Evolutionary conservation across 2,888 invertebrate genomes (phyloP).

Genomic region (Emmelina monodactyla): DNA sequence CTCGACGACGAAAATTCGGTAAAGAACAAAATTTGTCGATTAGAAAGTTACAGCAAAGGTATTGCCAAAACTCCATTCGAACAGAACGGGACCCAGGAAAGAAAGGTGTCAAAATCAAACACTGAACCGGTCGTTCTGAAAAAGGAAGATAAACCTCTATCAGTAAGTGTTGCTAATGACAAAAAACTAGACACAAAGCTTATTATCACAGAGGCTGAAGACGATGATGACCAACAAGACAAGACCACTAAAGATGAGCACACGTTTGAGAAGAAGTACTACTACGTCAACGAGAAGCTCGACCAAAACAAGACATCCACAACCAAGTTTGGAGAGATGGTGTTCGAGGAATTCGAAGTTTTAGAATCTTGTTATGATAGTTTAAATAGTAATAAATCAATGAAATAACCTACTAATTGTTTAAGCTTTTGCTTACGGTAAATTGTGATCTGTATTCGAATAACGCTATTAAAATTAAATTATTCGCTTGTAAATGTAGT

Average conservation of each 20-base stretch:
- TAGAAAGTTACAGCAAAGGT: constrained; percentile 59
- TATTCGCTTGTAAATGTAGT: constrained; percentile 49
- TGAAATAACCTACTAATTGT: constrained; percentile 34
- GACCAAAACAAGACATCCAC: constrained; percentile 63
- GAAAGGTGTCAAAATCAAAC: constrained; percentile 18
- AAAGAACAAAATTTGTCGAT: constrained; percentile 56
- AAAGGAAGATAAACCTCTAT: constrained; percentile 11
- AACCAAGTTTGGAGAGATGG: constrained; percentile 81
- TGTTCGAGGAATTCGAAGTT: constrained; percentile 83
- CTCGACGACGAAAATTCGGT: constrained; percentile 57
- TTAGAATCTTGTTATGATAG: constrained; percentile 69
- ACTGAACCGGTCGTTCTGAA: neutral
- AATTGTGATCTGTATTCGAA: constrained; percentile 57
- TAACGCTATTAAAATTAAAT: constrained; percentile 56
- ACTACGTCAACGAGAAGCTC: constrained; percentile 66
- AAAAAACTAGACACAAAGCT: constrained; percentile 20
- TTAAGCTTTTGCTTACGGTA: constrained; percentile 39
- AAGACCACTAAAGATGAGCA: constrained; percentile 32
- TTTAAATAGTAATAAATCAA: constrained; percentile 63
- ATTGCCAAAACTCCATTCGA: constrained; percentile 53
- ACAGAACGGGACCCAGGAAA: constrained; percentile 35
- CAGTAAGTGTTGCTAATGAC: constrained; percentile 16
- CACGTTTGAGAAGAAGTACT: constrained; percentile 65
- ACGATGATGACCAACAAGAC: constrained; percentile 24
- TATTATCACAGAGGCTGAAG: constrained; percentile 20